Evolutionary conservation across 2,113 vertebrate genomes (phyloP).

Genomic region (Tringa solitaria): DNA sequence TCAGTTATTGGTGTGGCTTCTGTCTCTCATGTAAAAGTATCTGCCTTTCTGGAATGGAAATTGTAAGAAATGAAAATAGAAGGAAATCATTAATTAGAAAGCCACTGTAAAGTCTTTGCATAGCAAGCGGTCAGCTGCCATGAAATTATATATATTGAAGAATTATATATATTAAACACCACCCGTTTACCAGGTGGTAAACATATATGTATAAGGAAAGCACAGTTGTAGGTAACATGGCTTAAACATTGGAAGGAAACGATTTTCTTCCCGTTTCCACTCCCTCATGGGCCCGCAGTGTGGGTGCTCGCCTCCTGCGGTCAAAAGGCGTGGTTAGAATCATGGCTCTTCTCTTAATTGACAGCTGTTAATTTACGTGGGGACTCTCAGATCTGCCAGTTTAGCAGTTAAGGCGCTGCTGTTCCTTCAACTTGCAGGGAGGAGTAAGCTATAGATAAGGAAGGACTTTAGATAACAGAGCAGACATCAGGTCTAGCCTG

Average conservation of each 20-base stretch:
- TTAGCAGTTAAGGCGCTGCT: not conserved
- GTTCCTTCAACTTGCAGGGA: not conserved
- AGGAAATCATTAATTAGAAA: not conserved
- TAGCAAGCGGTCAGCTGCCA: not conserved
- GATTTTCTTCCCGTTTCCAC: not conserved
- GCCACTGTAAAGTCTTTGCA: not conserved
- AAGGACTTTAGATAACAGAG: not conserved
- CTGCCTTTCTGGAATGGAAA: not conserved
- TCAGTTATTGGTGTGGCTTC: not conserved
- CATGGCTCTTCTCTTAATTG: not conserved
- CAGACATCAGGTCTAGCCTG: not conserved
- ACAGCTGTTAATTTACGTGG: not conserved
- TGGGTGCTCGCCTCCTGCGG: not conserved
- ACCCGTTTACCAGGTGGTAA: not conserved
- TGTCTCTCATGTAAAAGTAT: not conserved
- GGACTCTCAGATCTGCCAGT: not conserved
- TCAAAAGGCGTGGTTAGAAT: not conserved
- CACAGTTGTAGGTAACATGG: not conserved
- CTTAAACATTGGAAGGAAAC: not conserved
- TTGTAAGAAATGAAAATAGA: not conserved
- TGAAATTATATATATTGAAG: not conserved
- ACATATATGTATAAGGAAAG: not conserved
- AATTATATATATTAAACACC: not conserved
- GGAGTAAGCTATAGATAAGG: not conserved
- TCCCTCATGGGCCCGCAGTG: not conserved